phyloP scores from a whole-genome alignment of 2,797 vertebrate genomes.

The Cynodonichthys magdalenae region DNA sequence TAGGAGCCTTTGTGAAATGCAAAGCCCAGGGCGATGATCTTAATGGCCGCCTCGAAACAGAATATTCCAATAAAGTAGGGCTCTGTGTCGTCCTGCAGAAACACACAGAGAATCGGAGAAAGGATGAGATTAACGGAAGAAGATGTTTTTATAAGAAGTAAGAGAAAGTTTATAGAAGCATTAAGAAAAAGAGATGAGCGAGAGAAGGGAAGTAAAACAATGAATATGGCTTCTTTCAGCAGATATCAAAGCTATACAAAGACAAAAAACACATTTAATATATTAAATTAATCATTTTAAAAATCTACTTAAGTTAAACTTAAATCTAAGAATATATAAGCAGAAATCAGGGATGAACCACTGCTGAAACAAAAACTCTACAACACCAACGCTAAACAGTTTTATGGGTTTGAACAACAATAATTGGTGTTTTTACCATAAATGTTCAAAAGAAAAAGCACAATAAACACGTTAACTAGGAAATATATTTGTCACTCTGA shows the following conservation, averaged over 20 bases:
- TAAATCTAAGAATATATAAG: too few species aligned
- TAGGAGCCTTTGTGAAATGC: constrained; percentile 98
- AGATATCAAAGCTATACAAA: constrained; percentile 1
- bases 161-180: constrained; percentile 69
- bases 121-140: constrained; percentile 39
- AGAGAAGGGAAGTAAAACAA: constrained; percentile 28
- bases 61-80: constrained; percentile 99
- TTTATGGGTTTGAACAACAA: too few species aligned
- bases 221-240: constrained; percentile 52
- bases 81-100: constrained; percentile 94
- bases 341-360: too few species aligned
- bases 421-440: too few species aligned
- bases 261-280: constrained; percentile 30
- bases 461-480: too few species aligned
- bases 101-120: constrained; percentile 49
- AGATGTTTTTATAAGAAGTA: constrained; percentile 60
- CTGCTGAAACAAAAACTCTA: too few species aligned
- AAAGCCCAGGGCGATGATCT: constrained; percentile 97
- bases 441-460: too few species aligned
- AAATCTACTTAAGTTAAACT: too few species aligned
- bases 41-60: constrained; percentile 99
- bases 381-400: too few species aligned
- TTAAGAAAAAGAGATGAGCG: constrained; percentile 39
- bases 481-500: too few species aligned
- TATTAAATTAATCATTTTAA: background rate